Conservation (phyloP, 1,140 invertebrate species). For the Idris sp. region DNA sequence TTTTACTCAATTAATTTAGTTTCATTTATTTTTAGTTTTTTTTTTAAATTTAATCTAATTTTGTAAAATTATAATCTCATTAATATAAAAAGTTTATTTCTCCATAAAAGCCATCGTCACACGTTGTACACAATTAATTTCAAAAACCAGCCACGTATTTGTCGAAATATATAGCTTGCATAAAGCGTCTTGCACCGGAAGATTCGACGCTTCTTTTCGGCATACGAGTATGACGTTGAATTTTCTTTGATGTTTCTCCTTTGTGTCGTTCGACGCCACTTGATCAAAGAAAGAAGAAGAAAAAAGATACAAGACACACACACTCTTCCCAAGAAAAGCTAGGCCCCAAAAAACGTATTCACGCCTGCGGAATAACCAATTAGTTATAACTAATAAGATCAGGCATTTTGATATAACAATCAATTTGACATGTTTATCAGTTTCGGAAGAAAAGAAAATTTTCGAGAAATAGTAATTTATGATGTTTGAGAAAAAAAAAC, state of each 20-base stretch:
- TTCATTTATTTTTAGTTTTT: too few species aligned
- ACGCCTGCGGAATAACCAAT: constrained; percentile 47
- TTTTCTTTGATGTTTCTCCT: constrained; percentile 52
- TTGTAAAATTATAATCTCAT: too few species aligned
- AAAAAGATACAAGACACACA: too few species aligned
- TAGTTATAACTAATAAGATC: constrained; percentile 29
- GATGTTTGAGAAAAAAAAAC: background rate
- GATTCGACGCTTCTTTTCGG: constrained; percentile 41
- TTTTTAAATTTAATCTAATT: too few species aligned
- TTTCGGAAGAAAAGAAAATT: constrained; percentile 10
- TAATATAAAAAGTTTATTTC: too few species aligned
- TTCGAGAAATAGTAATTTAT: constrained; percentile 11
- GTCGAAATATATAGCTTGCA: constrained; percentile 15
- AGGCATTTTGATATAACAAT: constrained; percentile 12
- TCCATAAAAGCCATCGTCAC: too few species aligned
- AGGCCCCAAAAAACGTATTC: constrained; percentile 27
- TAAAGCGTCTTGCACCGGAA: constrained; percentile 46
- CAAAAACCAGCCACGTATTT: constrained; percentile 33
- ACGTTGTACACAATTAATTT: too few species aligned
- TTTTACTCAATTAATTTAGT: too few species aligned
- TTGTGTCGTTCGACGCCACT: constrained; percentile 26
- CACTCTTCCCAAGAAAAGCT: constrained; percentile 28
- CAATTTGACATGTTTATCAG: constrained; percentile 27
- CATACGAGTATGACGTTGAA: constrained; percentile 18
- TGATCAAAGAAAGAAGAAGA: constrained; percentile 33